phyloP scores from a whole-genome alignment of 2,888 invertebrate species.

The Neoscelio sp. region DNA sequence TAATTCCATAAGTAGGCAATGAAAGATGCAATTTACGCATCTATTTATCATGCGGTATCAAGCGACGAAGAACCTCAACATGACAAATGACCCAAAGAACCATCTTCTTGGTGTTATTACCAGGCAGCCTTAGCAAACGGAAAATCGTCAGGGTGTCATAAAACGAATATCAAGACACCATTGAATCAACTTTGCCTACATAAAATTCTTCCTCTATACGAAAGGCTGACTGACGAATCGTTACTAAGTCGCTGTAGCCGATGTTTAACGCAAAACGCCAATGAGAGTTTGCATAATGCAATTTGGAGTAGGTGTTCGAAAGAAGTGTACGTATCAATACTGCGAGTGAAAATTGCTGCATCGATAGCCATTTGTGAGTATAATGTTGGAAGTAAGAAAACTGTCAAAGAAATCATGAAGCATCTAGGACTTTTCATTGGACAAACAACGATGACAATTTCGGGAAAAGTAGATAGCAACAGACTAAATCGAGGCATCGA shows the following conservation, averaged over 20 bases:
- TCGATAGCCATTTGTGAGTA: slow-evolving; percentile 37
- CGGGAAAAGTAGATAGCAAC: slow-evolving; percentile 10
- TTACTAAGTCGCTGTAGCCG: slow-evolving; percentile 34
- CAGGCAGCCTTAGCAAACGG: slow-evolving; percentile 42
- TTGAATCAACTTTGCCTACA: slow-evolving; percentile 25
- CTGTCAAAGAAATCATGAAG: slow-evolving; percentile 33
- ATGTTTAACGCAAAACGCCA: slow-evolving; percentile 47
- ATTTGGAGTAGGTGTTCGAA: slow-evolving; percentile 56
- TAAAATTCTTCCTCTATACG: slow-evolving; percentile 36
- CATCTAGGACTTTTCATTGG: slow-evolving; percentile 13
- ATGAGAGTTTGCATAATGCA: slow-evolving; percentile 48
- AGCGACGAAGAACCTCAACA: slow-evolving; percentile 49
- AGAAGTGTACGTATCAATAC: slow-evolving; percentile 14
- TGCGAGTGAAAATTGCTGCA: slow-evolving; percentile 15
- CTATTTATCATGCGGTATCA: slow-evolving; percentile 50
- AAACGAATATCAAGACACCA: slow-evolving; percentile 24
- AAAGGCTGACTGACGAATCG: slow-evolving; percentile 14
- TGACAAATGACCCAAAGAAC: slow-evolving; percentile 31
- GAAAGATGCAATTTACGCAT: slow-evolving; percentile 59
- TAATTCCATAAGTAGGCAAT: no score
- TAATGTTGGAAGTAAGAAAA: slow-evolving; percentile 39
- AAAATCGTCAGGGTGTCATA: slow-evolving; percentile 26
- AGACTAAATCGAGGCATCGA: slow-evolving; percentile 14
- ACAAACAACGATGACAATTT: slow-evolving; percentile 1
- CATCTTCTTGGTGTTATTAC: slow-evolving; percentile 62